Percentiles rank a stretch among this genome's conserved stretches.
These are phyloP conservation scores for Sepiola atlantica DNA, from an alignment of 2,888 invertebrate genomes.

Conservation along the genomic window DNA sequence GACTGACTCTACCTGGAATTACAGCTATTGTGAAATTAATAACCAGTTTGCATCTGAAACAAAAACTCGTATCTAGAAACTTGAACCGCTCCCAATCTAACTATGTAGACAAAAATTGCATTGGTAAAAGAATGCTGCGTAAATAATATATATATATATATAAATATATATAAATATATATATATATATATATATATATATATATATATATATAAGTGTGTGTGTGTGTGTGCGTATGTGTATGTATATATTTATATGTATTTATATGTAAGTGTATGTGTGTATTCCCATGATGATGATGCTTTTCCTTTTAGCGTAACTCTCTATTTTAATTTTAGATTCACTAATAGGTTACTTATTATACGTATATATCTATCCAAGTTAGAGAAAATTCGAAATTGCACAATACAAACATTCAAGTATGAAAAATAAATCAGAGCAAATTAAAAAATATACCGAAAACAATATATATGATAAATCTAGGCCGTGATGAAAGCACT, in stretches of 20 bases:
- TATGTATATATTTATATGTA: background rate
- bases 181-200: background rate
- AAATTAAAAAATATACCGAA: background rate
- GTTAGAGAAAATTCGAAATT: background rate
- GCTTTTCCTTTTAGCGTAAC: background rate
- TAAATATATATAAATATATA: background rate
- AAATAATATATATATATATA: too few species aligned
- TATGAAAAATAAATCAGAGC: background rate
- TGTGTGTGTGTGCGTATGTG: background rate
- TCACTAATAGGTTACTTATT: background rate
- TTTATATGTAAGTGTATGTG: background rate
- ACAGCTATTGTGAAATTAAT: too few species aligned
- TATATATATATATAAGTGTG: background rate
- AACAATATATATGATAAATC: background rate
- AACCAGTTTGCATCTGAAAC: too few species aligned
- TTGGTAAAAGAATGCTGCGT: too few species aligned
- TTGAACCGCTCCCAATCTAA: too few species aligned
- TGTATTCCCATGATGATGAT: too few species aligned
- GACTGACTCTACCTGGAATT: too few species aligned
- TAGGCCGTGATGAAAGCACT: constrained; percentile 18
- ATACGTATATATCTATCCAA: background rate
- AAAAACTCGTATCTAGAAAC: too few species aligned
- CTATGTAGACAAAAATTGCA: too few species aligned
- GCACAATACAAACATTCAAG: background rate
- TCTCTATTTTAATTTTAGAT: background rate